Percentiles rank a stretch among this genome's conserved stretches.
Evolutionary conservation across 2,888 invertebrate genomes (phyloP).

Genomic region (Apamea anceps): DNA sequence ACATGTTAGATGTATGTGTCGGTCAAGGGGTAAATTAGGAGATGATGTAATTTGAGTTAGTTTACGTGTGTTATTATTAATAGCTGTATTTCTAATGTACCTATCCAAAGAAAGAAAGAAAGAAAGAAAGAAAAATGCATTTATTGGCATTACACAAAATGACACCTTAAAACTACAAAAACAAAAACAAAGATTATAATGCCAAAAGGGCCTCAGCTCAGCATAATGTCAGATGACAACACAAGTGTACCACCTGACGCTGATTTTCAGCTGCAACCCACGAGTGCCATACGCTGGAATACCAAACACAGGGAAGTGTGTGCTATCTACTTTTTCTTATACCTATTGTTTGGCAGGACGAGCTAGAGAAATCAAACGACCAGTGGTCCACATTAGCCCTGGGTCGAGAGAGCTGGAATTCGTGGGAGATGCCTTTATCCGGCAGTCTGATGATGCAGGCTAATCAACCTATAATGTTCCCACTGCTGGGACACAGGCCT

Average conservation of each 20-base stretch:
- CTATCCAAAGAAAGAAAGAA: too few species aligned
- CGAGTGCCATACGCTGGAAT: too few species aligned
- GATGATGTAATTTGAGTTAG: slow-evolving; percentile 37
- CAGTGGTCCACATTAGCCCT: not conserved
- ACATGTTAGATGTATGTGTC: slow-evolving; percentile 28
- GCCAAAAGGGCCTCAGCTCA: too few species aligned
- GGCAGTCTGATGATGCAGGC: not conserved
- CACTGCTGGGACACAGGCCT: not conserved
- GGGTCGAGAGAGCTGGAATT: not conserved
- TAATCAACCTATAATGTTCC: not conserved
- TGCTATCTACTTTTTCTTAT: not conserved
- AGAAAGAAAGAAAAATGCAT: too few species aligned
- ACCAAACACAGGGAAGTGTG: too few species aligned
- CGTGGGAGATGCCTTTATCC: not conserved
- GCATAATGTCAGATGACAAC: too few species aligned
- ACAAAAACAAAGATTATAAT: too few species aligned
- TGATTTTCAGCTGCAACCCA: too few species aligned
- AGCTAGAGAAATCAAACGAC: not conserved
- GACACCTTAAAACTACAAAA: too few species aligned
- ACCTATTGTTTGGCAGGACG: not conserved
- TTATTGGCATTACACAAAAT: too few species aligned
- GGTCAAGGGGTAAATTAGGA: slow-evolving; percentile 31
- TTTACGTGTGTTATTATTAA: slow-evolving; percentile 7
- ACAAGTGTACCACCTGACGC: too few species aligned
- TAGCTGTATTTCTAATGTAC: not conserved